Evolutionary conservation across 2,888 invertebrate genomes (phyloP), one percentile per base, ranked within the genome.

Genomic region (Teinopalpus imperialis): DNA sequence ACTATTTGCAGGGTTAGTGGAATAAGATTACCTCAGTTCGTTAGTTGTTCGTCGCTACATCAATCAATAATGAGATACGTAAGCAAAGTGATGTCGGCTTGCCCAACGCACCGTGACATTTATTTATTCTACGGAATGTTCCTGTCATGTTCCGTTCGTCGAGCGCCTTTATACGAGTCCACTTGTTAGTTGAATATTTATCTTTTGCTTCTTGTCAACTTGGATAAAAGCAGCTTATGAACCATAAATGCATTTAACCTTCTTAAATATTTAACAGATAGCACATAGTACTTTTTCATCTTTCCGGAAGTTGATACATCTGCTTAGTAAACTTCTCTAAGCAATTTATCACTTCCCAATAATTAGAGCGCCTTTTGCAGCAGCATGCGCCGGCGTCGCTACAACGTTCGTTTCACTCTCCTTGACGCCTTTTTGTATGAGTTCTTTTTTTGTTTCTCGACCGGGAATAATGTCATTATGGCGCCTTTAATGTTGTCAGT

Each of bases 401-500:
- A 66, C 63, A 69, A 65, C 70, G 61, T 61, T 72, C 67, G 63
- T 53, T 49, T 76, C 69, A 73, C 69, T 71, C 69, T 79, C 72
- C 74, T 75, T 81, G 81, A 74, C 81, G 79, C 74, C 73, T 87
- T 88, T 86, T 86, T 82, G 76, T 77, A 56, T 56, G 53, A 62
- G 9, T 9, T 26, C 4, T 44, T 72, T 80, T 82, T 74, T 85
- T 82, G 79, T 79, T 85, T 80, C 76, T 75, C 82, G 72, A 73
- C 67, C 83, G 80, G 77, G 82, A 83, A 86, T 87, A 87, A 88
- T 87, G 85, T 85, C 88, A 85, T 88, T 86, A 87, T 78, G 86
- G 80, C 83, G 83, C 85, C 87, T 87, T 87, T 87, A 88, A 88
- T 86, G 85, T 86, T 83, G 85, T 79, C 87, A 86, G 85, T 75